These are phyloP conservation scores for Uloborus diversus DNA, from an alignment of 1,140 invertebrate genomes.

Conservation along the genomic window DNA sequence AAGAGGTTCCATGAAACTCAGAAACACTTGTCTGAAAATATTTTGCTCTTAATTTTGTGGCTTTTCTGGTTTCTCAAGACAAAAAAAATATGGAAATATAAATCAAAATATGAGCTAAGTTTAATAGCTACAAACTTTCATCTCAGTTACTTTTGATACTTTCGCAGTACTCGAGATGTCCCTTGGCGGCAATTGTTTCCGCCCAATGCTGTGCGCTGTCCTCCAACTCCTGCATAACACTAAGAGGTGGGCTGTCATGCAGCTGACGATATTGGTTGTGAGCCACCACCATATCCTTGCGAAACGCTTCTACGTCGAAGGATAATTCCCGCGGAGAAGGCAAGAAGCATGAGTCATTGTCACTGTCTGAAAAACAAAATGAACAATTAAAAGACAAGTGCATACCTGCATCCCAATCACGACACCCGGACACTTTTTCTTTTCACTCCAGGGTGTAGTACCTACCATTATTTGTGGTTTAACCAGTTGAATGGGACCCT, in stretches of 20 bases:
- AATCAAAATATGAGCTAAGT: too few relatives aligned
- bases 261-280: conserved; percentile 17
- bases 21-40: too few relatives aligned
- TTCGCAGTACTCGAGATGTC: conserved; percentile 23
- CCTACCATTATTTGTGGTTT: too few relatives aligned
- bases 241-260: conserved; percentile 20
- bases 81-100: too few relatives aligned
- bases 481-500: too few relatives aligned
- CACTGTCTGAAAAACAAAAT: background rate
- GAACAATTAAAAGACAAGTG: too few relatives aligned
- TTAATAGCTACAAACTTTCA: background rate
- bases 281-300: background rate
- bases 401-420: too few relatives aligned
- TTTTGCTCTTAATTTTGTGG: too few relatives aligned
- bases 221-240: conserved; percentile 9
- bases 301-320: conserved; percentile 40
- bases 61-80: too few relatives aligned
- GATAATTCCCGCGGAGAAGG: conserved; percentile 2
- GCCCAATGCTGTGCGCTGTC: conserved; percentile 33
- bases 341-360: conserved; percentile 31
- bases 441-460: too few relatives aligned
- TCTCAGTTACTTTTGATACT: conserved; percentile 20
- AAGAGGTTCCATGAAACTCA: too few relatives aligned
- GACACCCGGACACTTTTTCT: too few relatives aligned
- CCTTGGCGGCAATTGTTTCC: conserved; percentile 39